Evolutionary conservation across 1,140 invertebrate species (phyloP).

Genomic region (Steinernema khuongi): DNA sequence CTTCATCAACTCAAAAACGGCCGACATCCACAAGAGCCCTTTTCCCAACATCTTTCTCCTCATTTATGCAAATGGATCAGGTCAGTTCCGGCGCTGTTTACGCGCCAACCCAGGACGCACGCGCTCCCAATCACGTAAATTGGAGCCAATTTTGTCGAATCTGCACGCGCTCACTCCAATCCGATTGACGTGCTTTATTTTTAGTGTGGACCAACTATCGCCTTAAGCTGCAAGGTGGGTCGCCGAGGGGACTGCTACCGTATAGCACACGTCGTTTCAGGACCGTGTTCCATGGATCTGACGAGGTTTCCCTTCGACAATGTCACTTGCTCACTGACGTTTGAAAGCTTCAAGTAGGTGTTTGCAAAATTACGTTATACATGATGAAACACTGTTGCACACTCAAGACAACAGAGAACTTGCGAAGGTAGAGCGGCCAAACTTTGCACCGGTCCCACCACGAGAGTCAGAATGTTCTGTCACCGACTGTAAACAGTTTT

Average conservation of each 20-base stretch:
- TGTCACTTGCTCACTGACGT: conserved; percentile 57
- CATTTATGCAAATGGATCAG: conserved; percentile 57
- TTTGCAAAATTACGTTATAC: neutral
- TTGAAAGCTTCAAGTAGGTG: conserved; percentile 56
- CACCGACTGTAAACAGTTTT: too few relatives aligned
- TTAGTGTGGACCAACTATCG: conserved; percentile 58
- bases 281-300: conserved; percentile 41
- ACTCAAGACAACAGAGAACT: too few relatives aligned
- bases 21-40: conserved; percentile 53
- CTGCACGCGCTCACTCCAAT: conserved; percentile 15
- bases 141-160: neutral
- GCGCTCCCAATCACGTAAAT: neutral
- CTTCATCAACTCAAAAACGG: conserved; percentile 59
- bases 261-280: neutral
- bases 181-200: conserved; percentile 3
- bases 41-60: conserved; percentile 58
- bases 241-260: conserved; percentile 42
- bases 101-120: neutral
- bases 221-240: conserved; percentile 55
- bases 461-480: too few relatives aligned
- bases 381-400: neutral
- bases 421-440: too few relatives aligned
- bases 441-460: too few relatives aligned
- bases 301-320: conserved; percentile 57
- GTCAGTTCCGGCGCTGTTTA: conserved; percentile 27